Percentiles rank a stretch among this genome's conserved stretches.
Evolutionary conservation across 2,888 invertebrate species (phyloP).

Genomic region (Notocelia uddmanniana): DNA sequence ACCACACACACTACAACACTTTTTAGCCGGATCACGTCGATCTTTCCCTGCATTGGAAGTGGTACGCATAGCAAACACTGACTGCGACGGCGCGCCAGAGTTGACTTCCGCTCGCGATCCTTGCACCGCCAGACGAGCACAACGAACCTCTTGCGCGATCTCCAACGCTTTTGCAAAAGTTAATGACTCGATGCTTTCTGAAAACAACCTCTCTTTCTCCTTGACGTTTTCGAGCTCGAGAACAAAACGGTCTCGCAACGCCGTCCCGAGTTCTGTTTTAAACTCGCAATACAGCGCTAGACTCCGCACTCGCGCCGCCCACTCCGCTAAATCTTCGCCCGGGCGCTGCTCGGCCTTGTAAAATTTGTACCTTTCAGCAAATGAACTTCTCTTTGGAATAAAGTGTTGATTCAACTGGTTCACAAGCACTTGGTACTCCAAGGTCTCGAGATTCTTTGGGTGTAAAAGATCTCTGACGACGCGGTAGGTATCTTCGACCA

Average conservation of each 20-base stretch:
- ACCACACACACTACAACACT: neutral
- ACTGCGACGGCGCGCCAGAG: neutral
- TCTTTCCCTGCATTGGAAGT: neutral
- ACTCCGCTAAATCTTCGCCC: slow-evolving; percentile 22
- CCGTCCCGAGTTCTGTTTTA: slow-evolving; percentile 32
- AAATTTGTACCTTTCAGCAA: slow-evolving; percentile 38
- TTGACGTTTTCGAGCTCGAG: slow-evolving; percentile 44
- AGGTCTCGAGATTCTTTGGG: slow-evolving; percentile 31
- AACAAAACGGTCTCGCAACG: slow-evolving; percentile 47
- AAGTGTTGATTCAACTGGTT: slow-evolving; percentile 33
- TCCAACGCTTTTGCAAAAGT: slow-evolving; percentile 46
- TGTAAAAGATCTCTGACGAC: slow-evolving; percentile 47
- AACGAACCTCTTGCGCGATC: slow-evolving; percentile 37
- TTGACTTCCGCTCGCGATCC: neutral
- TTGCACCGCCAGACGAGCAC: neutral
- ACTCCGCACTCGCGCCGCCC: slow-evolving; percentile 35
- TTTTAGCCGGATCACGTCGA: neutral
- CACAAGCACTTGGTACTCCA: slow-evolving; percentile 17
- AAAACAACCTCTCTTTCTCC: slow-evolving; percentile 47
- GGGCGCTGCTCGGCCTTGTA: slow-evolving; percentile 47
- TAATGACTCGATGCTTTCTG: slow-evolving; percentile 44
- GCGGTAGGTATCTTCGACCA: slow-evolving; percentile 51
- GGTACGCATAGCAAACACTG: neutral
- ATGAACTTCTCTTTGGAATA: slow-evolving; percentile 30
- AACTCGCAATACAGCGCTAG: slow-evolving; percentile 36